Base-by-base conservation (phyloP, 2,888 invertebrate species). In the Geophilus truncorum region DNA sequence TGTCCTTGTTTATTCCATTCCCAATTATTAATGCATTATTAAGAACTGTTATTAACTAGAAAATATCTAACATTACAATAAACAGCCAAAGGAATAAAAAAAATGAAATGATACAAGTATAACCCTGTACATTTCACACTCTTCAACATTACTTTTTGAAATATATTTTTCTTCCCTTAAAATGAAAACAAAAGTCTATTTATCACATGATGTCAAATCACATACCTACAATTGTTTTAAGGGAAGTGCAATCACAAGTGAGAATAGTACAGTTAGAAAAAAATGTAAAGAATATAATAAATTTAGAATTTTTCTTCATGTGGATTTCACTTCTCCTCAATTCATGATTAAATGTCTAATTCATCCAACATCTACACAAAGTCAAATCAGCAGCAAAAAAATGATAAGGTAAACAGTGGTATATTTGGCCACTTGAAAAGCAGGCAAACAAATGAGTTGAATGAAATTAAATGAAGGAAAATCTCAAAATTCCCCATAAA, bases 41-140 rank as follows among this genome's bases (percentile, higher is more conserved):
- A 62, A 62, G 62, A 62, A 62, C 62, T 62, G 62, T 62, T 62
- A 62, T 62, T 62, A 62, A 62, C 62, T 62, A 62, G 62, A 62
- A 62, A 62, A 62, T 62, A 62, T 62, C 62, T 62, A 62, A 62
- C 28, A 62, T 62, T 62, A 62, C 62, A 62, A 62, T 62, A 62
- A 62, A 62, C 28, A 62, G 62, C 62, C 23, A 62, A 62, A 62
- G 25, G 28, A 62, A 62, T 62, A 28, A n/a, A 45, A 45, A 45
- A 62, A 62, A 62, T 62, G 62, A 62, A 62, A 62, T 62, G 62
- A 62, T 62, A 62, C 62, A 62, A 62, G 62, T 62, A 62, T 62
- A 62, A 62, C 62, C 62, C 62, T 62, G 62, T 62, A 62, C 62
- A 25, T 62, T 62, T 62, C 62, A 62, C 28, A 28, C 62, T 62